Evolutionary conservation across 2,888 invertebrate species (phyloP), one percentile per base, ranked within the genome.

Genomic region (Seladonia tumulorum): DNA sequence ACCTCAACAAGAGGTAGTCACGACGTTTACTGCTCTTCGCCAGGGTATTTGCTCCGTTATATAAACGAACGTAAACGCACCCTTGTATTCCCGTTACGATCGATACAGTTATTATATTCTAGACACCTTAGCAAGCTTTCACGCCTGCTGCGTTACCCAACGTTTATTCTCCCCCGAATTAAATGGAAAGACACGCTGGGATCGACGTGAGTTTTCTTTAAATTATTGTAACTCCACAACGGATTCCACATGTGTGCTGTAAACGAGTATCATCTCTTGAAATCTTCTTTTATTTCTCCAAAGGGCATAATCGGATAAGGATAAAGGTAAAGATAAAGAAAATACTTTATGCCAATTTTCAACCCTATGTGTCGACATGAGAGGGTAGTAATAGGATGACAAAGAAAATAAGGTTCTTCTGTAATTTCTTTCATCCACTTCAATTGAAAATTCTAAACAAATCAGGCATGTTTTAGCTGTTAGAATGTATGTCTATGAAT

Each of bases 71-170:
- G 79, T 76, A 82, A 80, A 84, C 77, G 80, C 80, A 85, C 76
- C 82, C 75, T 78, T 75, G 76, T 66, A 53, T 81, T 78, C 35
- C 57, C 45, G 71, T n/a, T 25, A 29, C 53, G 83, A 83, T 86
- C 83, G 81, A 86, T 86, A 87, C 12, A 39, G 79, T 86, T 81
- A 87, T 86, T 86, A 83, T 83, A 82, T 82, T 87, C 81, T 71
- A 82, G 80, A 76, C 82, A 53, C 68, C 71, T 80, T 75, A 80
- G 25, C 77, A 57, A 66, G 73, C 70, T 80, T n/a, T 68, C 87
- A 35, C n/a, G 71, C 42, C 45, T 14, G 5, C 72, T 45, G 35
- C 42, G 76, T 70, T 57, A 42, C 49, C 42, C 14, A 39, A n/a
- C 72, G 10, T 25, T 25, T 35, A 10, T 25, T 60, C 66, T 35